Percentiles rank a stretch among this genome's conserved stretches.
These are phyloP conservation scores for Pararge aegeria DNA, from an alignment of 1,140 invertebrate genomes.

Conservation along the genomic window DNA sequence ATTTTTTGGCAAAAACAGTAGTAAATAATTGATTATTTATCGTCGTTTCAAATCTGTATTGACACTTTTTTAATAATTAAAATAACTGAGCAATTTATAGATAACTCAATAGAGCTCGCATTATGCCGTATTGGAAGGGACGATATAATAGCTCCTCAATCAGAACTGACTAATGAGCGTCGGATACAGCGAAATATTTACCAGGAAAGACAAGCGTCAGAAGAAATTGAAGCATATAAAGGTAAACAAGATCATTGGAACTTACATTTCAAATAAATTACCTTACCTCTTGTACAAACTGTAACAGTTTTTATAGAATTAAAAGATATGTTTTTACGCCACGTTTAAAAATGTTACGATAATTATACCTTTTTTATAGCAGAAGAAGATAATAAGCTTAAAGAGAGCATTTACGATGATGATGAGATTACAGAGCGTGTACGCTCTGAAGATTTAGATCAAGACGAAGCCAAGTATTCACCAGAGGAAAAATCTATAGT, in stretches of 20 bases:
- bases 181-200: conserved; percentile 84
- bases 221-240: conserved; percentile 78
- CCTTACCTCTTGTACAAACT: too few species aligned
- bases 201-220: conserved; percentile 80
- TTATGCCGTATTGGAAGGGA: conserved; percentile 93
- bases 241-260: conserved; percentile 36
- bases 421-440: conserved; percentile 57
- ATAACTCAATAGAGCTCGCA: conserved; percentile 93
- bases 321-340: too few species aligned
- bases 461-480: conserved; percentile 86
- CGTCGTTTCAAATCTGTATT: too few species aligned
- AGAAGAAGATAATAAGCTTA: conserved; percentile 74
- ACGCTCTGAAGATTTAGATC: conserved; percentile 76
- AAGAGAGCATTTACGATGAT: conserved; percentile 67
- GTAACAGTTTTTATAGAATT: too few species aligned
- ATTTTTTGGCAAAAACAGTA: too few species aligned
- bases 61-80: too few species aligned
- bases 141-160: conserved; percentile 95
- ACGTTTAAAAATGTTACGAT: neutral
- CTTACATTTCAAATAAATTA: neutral
- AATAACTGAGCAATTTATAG: conserved; percentile 65
- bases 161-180: conserved; percentile 91
- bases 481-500: conserved; percentile 86
- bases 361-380: conserved; percentile 40
- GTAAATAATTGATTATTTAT: neutral